Evolutionary conservation across 2,888 invertebrate genomes (phyloP).

Genomic region (Coelinius sp.): DNA sequence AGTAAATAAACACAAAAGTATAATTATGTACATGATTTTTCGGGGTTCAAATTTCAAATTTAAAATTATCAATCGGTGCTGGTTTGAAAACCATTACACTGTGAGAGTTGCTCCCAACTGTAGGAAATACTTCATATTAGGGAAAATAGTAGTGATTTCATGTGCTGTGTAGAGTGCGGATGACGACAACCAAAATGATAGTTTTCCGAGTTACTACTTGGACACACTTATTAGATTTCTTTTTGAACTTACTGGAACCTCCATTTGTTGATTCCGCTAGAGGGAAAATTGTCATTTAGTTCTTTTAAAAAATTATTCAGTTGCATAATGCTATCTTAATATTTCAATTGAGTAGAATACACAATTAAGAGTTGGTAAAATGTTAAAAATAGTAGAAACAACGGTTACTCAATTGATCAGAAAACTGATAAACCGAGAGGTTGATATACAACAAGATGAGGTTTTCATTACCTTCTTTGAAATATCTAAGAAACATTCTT

Average conservation of each 20-base stretch:
- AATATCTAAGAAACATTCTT: background rate
- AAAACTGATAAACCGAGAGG: background rate
- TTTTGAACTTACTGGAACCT: constrained; percentile 76
- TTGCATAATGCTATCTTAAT: background rate
- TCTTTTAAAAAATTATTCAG: constrained; percentile 67
- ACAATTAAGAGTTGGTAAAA: background rate
- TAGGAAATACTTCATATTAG: constrained; percentile 21
- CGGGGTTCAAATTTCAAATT: background rate
- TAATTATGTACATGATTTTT: constrained; percentile 1
- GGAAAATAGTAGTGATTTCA: constrained; percentile 20
- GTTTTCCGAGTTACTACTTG: constrained; percentile 53
- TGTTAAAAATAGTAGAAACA: background rate
- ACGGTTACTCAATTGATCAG: background rate
- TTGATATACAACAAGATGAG: background rate
- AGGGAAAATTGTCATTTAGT: constrained; percentile 66
- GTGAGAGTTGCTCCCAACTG: constrained; percentile 7
- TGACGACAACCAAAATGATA: constrained; percentile 18
- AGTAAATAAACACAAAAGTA: background rate
- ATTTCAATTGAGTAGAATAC: background rate
- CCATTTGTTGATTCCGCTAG: constrained; percentile 83
- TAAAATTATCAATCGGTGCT: background rate
- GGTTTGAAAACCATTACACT: background rate
- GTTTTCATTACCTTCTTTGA: background rate
- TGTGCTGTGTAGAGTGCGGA: constrained; percentile 23
- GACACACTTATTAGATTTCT: constrained; percentile 19